These are phyloP conservation scores for Troilus luridus DNA, from an alignment of 2,888 invertebrate species.

Conservation along the genomic window DNA sequence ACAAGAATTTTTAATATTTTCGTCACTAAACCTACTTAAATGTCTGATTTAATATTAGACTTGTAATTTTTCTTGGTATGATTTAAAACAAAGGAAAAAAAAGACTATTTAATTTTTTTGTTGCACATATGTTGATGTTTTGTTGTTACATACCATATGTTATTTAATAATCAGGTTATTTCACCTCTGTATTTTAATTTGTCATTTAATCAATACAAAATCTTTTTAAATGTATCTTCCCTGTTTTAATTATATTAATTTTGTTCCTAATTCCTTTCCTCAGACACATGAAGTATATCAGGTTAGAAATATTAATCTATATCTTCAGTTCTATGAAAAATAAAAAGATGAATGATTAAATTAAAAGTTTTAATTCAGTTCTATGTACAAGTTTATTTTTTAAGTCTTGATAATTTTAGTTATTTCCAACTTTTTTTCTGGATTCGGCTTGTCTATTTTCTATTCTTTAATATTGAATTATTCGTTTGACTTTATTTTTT, in stretches of 20 bases:
- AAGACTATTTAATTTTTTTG: not conserved
- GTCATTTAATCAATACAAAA: slow-evolving; percentile 1
- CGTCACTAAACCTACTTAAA: no score
- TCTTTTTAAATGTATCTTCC: slow-evolving; percentile 18
- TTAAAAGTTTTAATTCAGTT: not conserved
- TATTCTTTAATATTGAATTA: not conserved
- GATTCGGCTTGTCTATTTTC: not conserved
- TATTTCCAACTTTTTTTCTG: not conserved
- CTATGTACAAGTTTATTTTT: not conserved
- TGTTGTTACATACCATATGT: not conserved
- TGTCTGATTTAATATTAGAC: no score
- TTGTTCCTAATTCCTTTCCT: slow-evolving; percentile 17
- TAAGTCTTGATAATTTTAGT: not conserved
- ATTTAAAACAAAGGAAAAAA: not conserved
- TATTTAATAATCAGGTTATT: not conserved
- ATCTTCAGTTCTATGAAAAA: not conserved
- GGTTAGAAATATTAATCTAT: slow-evolving; percentile 43
- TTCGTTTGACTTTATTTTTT: not conserved
- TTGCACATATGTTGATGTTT: not conserved
- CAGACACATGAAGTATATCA: slow-evolving; percentile 16
- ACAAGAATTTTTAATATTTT: not conserved
- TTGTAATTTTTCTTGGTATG: not conserved
- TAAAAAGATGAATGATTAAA: not conserved
- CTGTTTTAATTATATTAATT: slow-evolving; percentile 33
- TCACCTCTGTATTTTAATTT: not conserved